phyloP scores from a whole-genome alignment of 2,113 vertebrate genomes.

The Sterna hirundo region DNA sequence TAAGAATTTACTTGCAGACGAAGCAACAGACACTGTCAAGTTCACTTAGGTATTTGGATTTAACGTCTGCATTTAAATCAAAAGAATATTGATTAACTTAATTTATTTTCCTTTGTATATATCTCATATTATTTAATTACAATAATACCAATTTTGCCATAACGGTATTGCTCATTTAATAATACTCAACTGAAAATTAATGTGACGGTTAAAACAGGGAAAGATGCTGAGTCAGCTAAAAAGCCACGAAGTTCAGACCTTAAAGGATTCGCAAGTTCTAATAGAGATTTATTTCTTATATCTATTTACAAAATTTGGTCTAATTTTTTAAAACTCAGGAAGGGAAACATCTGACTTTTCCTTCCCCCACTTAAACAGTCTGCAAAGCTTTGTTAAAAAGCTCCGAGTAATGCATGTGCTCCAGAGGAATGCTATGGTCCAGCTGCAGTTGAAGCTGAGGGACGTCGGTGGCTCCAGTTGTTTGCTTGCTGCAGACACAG shows the following conservation, averaged over 20 bases:
- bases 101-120: not conserved
- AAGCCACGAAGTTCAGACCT: not conserved
- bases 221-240: not conserved
- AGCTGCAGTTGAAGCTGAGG: not conserved
- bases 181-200: not conserved
- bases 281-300: not conserved
- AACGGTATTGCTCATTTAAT: not conserved
- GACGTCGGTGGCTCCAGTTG: not conserved
- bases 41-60: not conserved
- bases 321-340: not conserved
- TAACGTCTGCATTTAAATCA: not conserved
- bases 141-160: not conserved
- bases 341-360: not conserved
- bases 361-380: not conserved
- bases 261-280: not conserved
- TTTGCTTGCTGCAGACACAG: not conserved
- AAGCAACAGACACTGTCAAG: not conserved
- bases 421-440: not conserved
- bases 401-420: not conserved
- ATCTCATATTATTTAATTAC: not conserved
- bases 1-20: not conserved
- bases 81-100: not conserved
- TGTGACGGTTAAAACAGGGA: not conserved
- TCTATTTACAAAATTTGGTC: not conserved
- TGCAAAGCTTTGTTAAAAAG: constrained; percentile 15